These are phyloP conservation scores for Orthosia gracilis DNA, from an alignment of 2,888 invertebrate species.

Conservation along the genomic window DNA sequence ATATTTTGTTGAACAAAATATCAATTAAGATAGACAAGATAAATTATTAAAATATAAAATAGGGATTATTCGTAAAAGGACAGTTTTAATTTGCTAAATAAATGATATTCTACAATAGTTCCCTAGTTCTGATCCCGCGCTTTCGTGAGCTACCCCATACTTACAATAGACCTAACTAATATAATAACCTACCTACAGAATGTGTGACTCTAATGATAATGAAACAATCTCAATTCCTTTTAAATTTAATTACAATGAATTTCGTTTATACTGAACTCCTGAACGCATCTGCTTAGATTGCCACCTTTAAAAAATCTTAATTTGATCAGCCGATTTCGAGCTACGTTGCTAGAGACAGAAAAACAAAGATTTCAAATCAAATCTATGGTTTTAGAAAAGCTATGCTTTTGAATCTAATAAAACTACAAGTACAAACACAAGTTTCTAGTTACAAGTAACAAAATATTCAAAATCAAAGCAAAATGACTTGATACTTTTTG, in stretches of 20 bases:
- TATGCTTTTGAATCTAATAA: too few species aligned
- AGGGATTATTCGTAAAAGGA: conserved; percentile 25
- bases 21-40: not conserved
- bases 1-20: conserved; percentile 39
- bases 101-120: conserved; percentile 56
- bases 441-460: too few species aligned
- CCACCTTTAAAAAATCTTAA: not conserved
- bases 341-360: not conserved
- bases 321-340: not conserved
- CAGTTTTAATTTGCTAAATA: conserved; percentile 36
- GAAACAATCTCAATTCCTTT: conserved; percentile 56
- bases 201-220: conserved; percentile 25
- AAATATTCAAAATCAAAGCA: not conserved
- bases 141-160: conserved; percentile 63
- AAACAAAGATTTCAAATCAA: not conserved
- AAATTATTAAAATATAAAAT: conserved; percentile 8
- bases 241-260: conserved; percentile 17
- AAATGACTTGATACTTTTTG: not conserved
- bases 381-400: not conserved
- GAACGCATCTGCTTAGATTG: not conserved
- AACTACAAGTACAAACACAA: too few species aligned
- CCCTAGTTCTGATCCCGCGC: conserved; percentile 65
- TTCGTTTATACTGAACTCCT: conserved; percentile 7
- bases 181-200: conserved; percentile 55
- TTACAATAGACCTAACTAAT: conserved; percentile 46